phyloP scores from a whole-genome alignment of 2,113 vertebrate genomes.

The Puntigrus tetrazona region DNA sequence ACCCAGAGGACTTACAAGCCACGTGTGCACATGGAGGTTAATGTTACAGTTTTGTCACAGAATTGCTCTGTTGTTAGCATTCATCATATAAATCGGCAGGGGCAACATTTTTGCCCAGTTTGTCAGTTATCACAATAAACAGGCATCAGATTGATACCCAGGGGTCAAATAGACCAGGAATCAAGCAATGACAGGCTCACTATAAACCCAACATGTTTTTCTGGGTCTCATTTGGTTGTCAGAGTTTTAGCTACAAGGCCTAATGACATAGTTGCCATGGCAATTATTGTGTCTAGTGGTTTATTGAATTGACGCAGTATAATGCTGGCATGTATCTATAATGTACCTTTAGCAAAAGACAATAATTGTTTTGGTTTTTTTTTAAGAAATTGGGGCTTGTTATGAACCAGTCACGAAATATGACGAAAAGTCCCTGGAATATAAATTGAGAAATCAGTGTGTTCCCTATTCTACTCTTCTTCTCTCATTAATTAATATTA shows the following conservation, averaged over 20 bases:
- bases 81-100: neutral
- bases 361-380: neutral
- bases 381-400: neutral
- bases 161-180: neutral
- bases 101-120: neutral
- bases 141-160: neutral
- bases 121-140: slow-evolving; percentile 10
- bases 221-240: neutral
- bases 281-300: neutral
- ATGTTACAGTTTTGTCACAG: neutral
- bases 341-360: neutral
- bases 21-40: neutral
- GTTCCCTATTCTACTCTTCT: slow-evolving; percentile 44
- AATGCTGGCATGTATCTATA: neutral
- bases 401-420: neutral
- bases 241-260: neutral
- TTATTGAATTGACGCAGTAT: neutral
- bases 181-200: neutral
- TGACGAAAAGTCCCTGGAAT: neutral
- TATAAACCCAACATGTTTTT: neutral
- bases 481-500: slow-evolving; percentile 71
- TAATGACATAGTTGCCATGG: neutral
- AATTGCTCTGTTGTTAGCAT: neutral
- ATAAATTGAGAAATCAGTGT: slow-evolving; percentile 12
- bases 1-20: no score